Evolutionary conservation across 1,140 invertebrate species (phyloP).

Genomic region (Zaprionus gabonicus): DNA sequence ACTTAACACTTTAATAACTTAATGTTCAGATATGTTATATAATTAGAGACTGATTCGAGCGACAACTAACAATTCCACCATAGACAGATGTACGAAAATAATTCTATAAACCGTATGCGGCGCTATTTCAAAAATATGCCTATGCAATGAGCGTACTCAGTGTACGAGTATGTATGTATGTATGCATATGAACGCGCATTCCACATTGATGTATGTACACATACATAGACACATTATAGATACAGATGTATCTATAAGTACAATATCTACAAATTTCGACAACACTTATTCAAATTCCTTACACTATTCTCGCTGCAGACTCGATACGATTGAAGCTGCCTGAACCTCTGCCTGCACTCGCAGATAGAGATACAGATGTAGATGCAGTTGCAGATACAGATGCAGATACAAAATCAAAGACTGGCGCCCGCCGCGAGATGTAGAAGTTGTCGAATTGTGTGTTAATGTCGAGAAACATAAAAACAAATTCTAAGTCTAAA

Average conservation of each 20-base stretch:
- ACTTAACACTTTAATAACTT: conserved; percentile 1
- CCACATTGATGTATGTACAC: not conserved
- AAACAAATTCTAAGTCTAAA: conserved; percentile 67
- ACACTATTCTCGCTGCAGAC: conserved; percentile 24
- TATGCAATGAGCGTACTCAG: conserved; percentile 15
- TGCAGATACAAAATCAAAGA: conserved; percentile 6
- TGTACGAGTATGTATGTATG: conserved; percentile 13
- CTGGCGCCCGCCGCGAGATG: conserved; percentile 27
- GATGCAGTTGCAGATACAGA: not conserved
- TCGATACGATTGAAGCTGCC: conserved; percentile 28
- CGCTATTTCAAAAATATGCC: conserved; percentile 18
- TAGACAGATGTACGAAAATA: conserved; percentile 24
- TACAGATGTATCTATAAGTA: conserved; percentile 1
- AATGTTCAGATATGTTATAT: conserved; percentile 35
- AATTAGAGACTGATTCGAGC: conserved; percentile 22
- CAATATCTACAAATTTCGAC: not conserved
- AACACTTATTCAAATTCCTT: conserved; percentile 18
- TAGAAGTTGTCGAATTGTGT: conserved; percentile 68
- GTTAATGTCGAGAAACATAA: conserved; percentile 69
- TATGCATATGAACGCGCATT: not conserved
- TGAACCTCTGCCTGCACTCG: conserved; percentile 9
- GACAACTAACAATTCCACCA: conserved; percentile 22
- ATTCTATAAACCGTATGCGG: conserved; percentile 20
- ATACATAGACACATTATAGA: not conserved
- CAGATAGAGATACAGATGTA: conserved; percentile 10